A percentile compares a stretch with the other conserved stretches of the same genome.
Evolutionary conservation across 2,888 invertebrate genomes (phyloP).

Genomic region (Caenorhabditis sulstoni): DNA sequence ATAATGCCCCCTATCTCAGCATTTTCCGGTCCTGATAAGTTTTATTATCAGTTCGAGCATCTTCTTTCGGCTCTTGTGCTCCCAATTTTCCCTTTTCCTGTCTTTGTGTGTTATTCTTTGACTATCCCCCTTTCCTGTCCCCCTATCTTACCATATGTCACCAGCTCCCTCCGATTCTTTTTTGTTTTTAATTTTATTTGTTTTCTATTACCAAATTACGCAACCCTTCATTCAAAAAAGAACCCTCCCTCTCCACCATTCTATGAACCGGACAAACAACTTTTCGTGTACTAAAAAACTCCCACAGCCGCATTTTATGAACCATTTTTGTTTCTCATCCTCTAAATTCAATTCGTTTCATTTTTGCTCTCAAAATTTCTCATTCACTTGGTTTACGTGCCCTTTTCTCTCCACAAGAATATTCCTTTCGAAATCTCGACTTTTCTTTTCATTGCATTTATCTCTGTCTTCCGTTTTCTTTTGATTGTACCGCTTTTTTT

Average conservation of each 20-base stretch:
- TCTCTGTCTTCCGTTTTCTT: constrained; percentile 5
- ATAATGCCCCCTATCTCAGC: neutral
- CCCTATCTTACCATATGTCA: neutral
- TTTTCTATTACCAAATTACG: constrained; percentile 14
- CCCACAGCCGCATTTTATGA: constrained; percentile 5
- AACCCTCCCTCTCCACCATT: neutral
- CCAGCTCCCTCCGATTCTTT: neutral
- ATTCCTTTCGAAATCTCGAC: neutral
- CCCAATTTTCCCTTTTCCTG: constrained; percentile 17
- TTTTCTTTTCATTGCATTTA: constrained; percentile 14
- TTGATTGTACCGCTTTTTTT: constrained; percentile 5
- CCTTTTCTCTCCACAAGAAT: neutral
- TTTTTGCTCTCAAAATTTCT: neutral
- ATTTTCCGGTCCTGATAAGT: constrained; percentile 31
- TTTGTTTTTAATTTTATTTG: constrained; percentile 23
- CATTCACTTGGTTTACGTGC: constrained; percentile 23
- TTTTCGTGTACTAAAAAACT: neutral
- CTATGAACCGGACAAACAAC: too few species aligned
- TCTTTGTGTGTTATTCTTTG: constrained; percentile 49
- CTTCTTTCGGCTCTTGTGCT: neutral
- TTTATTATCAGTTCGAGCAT: constrained; percentile 24
- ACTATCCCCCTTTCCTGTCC: neutral
- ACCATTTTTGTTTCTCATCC: neutral
- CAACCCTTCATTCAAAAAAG: neutral
- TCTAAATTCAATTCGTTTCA: neutral